Evolutionary conservation across 2,797 vertebrate species (phyloP), one percentile per base, ranked within the genome.

Genomic region (Falco biarmicus): DNA sequence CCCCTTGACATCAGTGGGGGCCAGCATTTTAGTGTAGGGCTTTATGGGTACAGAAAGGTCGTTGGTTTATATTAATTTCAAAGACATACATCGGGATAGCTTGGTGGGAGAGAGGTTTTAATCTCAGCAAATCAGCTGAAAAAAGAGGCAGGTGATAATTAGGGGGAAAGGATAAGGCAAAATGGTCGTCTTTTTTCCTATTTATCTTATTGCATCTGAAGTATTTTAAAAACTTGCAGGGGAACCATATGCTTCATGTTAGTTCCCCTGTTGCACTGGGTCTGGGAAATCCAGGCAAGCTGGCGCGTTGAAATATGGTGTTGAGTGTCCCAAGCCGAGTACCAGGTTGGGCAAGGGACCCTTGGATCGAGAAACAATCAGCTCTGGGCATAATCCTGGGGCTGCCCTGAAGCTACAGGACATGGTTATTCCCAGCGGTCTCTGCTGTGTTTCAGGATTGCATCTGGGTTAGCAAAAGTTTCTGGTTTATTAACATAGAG

Each of bases 381-480:
- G 71, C 90, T 93, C 64, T 61, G 50, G 90, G 94, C 86, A 70
- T 28, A 71, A 0, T 61, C 84, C 89, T 77, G 57, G 25, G 66
- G 90, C 89, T 92, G 74, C 94, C 95, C 93, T 79, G 75, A 56
- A 89, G 88, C 83, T 63, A 60, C 1, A 0, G 87, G 78, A 53
- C 53, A 10, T 9, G 32, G 13, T 51, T 39, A 2, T 71, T 87
- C 90, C 90, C 93, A 80, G 51, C 21, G 0, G 19, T 53, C 26
- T 43, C 50, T 50, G 21, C 48, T 54, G 5, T n/a, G 6, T 77
- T 59, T 59, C 93, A 95, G 78, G 56, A 39, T 78, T 77, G 26
- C 60, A 80, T 71, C 90, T 96, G 88, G 71, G 81, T 1, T 87
- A 87, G 75, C 83, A 64, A 69, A 96, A 93, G 68, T 91, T 94